Base-by-base conservation (phyloP, 2,888 invertebrate species). In the Ochlodes sylvanus region DNA sequence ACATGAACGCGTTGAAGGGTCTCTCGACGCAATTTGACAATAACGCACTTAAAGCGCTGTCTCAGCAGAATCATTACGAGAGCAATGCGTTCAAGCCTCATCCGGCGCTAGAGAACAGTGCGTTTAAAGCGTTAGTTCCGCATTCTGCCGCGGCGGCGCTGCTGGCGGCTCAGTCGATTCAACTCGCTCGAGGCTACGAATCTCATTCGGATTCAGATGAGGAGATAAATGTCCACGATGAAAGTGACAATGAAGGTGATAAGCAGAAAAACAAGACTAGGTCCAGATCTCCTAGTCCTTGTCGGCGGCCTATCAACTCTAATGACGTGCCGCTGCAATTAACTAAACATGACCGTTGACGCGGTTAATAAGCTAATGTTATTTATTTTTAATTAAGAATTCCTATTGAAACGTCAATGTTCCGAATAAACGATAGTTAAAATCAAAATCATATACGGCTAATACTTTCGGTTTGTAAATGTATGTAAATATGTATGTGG, bases 181-280 rank as follows among this genome's bases (percentile, higher is more conserved):
- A 93, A 72, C 75, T 93, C 62, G 90, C 92, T 66, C 86, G 90
- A 34, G 89, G 90, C 63, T 93, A 93, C 71, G 94, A 94, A 72
- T 94, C 94, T 56, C 90, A 92, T 75, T 94, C 94, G 10, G 95
- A 95, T 78, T 94, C 95, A 19, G 97, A 97, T 79, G 96, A 96
- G 84, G 97, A 97, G 89, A 97, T 97, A 81, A 97, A 97, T 87
- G 97, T 97, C 9, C 97, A 97, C 81, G 97, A 97, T 76, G 95
- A 95, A 76, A 96, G 96, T 60, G 96, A 96, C 74, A 93, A 94
- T 64, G 96, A 96, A 72, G 84, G 88, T 9, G 91, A 90, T 69
- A 94, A 86, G 76, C 90, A 87, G 67, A 87, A 84, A 70, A 82
- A 84, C 80, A 80, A 90, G 82, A 85, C 75, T 47, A 84, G 88